phyloP scores from a whole-genome alignment of 2,113 vertebrate genomes.

The Strix aluco region DNA sequence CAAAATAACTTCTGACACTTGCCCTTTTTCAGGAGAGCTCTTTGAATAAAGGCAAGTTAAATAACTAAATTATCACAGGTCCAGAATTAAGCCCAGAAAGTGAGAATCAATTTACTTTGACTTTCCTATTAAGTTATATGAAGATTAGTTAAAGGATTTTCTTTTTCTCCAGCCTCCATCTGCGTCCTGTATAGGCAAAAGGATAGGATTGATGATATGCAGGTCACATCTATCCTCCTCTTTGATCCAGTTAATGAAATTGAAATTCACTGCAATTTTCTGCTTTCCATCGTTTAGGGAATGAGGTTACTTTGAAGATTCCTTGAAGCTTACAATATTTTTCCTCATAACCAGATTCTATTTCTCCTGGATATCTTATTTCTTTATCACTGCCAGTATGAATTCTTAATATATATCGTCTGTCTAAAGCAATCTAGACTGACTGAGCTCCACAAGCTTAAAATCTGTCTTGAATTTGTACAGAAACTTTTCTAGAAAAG shows the following conservation, averaged over 20 bases:
- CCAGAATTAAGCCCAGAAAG: background rate
- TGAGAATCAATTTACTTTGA: slow-evolving; percentile 18
- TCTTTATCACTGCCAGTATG: background rate
- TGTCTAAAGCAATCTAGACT: background rate
- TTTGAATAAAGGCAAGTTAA: background rate
- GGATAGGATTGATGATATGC: background rate
- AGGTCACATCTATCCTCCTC: background rate
- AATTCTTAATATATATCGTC: background rate
- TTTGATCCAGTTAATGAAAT: slow-evolving; percentile 23
- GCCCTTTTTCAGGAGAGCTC: background rate
- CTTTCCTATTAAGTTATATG: background rate
- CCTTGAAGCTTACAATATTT: background rate
- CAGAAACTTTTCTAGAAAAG: background rate
- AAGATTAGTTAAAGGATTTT: slow-evolving; percentile 20
- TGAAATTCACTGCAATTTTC: slow-evolving; percentile 3
- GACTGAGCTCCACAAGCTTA: background rate
- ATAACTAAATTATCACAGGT: background rate
- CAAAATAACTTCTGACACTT: background rate
- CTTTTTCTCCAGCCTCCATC: background rate
- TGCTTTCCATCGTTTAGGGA: background rate
- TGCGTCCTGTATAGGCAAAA: background rate
- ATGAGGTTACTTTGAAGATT: slow-evolving; percentile 12
- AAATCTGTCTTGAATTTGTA: background rate
- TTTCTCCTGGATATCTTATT: background rate
- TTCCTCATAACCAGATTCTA: background rate